Conservation (phyloP, 2,888 invertebrate genomes). For the Epistrophe grossulariae region DNA sequence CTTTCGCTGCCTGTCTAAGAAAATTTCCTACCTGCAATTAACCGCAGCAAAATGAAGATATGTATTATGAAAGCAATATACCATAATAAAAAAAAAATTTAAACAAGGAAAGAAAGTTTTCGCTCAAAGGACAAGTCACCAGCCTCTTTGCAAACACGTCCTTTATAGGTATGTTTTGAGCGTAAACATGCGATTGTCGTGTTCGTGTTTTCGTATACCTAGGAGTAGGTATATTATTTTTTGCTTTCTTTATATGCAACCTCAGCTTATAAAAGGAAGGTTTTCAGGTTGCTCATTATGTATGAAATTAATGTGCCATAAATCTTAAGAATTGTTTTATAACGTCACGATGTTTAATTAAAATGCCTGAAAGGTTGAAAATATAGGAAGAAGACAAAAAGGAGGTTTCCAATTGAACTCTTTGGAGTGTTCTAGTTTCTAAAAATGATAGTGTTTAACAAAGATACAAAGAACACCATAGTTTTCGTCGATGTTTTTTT, state of each 20-base stretch:
- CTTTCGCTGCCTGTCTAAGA: neutral
- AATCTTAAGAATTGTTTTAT: slow-evolving; percentile 60
- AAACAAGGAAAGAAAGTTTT: slow-evolving; percentile 57
- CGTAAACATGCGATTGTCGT: slow-evolving; percentile 59
- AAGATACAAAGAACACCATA: neutral
- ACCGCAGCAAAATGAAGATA: slow-evolving; percentile 42
- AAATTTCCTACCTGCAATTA: slow-evolving; percentile 58
- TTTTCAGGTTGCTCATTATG: slow-evolving; percentile 42
- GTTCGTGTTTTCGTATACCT: slow-evolving; percentile 19
- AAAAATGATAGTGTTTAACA: slow-evolving; percentile 2
- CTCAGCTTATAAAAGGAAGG: slow-evolving; percentile 23
- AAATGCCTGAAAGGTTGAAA: slow-evolving; percentile 36
- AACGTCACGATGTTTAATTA: slow-evolving; percentile 52
- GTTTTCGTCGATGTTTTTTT: too few relatives aligned
- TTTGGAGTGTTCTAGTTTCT: slow-evolving; percentile 1
- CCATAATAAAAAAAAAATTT: slow-evolving; percentile 4
- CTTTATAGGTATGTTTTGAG: slow-evolving; percentile 46
- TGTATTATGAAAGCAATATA: slow-evolving; percentile 4
- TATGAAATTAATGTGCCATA: slow-evolving; percentile 66
- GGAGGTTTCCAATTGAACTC: slow-evolving; percentile 23
- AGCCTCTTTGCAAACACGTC: slow-evolving; percentile 39
- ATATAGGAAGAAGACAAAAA: neutral
- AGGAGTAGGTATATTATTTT: neutral
- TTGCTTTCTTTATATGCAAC: slow-evolving; percentile 23
- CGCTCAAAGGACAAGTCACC: slow-evolving; percentile 58